Evolutionary conservation across 2,797 vertebrate species (phyloP).

Genomic region (Phataginus tetradactyla): DNA sequence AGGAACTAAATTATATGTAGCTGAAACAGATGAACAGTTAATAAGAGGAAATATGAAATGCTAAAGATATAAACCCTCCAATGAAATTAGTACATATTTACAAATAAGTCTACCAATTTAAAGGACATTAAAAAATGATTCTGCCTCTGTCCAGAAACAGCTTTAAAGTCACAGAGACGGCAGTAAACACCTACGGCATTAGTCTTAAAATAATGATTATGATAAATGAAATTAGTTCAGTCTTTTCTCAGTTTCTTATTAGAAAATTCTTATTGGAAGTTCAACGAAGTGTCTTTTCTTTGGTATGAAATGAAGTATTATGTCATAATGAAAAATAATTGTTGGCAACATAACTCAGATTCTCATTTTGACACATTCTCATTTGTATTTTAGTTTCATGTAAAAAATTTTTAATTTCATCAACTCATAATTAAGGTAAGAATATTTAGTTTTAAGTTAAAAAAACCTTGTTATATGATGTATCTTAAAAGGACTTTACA

Average conservation of each 20-base stretch:
- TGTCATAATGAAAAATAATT: constrained; percentile 10
- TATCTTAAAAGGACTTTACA: constrained; percentile 26
- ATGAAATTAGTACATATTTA: not conserved
- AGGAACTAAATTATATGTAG: not conserved
- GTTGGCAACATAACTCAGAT: not conserved
- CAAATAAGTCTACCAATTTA: not conserved
- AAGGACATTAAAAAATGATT: constrained; percentile 7
- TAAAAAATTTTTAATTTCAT: constrained; percentile 47
- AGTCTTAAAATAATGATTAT: constrained; percentile 29
- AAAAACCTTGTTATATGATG: not conserved
- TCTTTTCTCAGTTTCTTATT: constrained; percentile 5
- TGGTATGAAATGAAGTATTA: not conserved
- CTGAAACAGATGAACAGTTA: not conserved
- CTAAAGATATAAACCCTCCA: not conserved
- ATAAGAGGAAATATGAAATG: constrained; percentile 40
- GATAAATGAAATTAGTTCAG: not conserved
- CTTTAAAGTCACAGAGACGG: not conserved
- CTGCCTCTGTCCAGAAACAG: not conserved
- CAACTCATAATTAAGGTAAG: not conserved
- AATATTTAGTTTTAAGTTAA: constrained; percentile 5
- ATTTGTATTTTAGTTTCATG: constrained; percentile 27
- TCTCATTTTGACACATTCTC: not conserved
- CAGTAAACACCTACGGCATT: not conserved
- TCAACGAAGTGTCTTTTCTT: constrained; percentile 23
- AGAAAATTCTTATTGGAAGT: constrained; percentile 9